Base-by-base conservation (phyloP, 2,888 invertebrate genomes). In the Pseudeuparius sepicola region DNA sequence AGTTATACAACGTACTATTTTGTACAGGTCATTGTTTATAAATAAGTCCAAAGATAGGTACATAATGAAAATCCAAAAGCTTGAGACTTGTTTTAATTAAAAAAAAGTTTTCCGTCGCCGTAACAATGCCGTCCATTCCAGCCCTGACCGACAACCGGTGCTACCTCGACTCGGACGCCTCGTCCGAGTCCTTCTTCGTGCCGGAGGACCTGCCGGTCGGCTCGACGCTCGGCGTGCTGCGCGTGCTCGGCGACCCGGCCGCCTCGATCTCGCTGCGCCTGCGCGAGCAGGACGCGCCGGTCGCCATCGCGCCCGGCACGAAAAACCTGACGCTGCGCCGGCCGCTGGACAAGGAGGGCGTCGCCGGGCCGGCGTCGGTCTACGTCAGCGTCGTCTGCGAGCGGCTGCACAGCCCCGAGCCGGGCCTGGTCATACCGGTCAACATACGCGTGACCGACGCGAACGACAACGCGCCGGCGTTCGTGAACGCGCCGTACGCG, bases 161-260 rank as follows among this genome's bases (percentile, higher is more conserved):
- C 59, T 92, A 85, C 63, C 66, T 92, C 57, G 84, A 87, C 66
- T 86, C 81, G 53, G 90, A 90, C 20, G 87, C 87, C 27, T 87
- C 90, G 1, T 87, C 88, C 31, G 89, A 88, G 60, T 89, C 83
- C 59, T 86, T 92, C 61, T 83, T 88, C 60, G 85, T 90, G 49
- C 79, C 81, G 57, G 92, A 92, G 66, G 86, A 87, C 56, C 69
- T 79, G 29, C 71, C 78, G 11, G 77, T 89, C 27, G 87, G 88
- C 42, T 77, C 80, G 46, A 71, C 77, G 30, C 75, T 89, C 39
- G 89, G 89, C 61, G 69, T 78, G 14, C 60, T 90, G 29, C 76
- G 80, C 33, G 80, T 90, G 31, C 77, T 84, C 56, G 90, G 89
- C 1, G 83, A 88, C 61, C 78, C 88, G 1, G 68, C 75, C 38